These are phyloP conservation scores for Phalanger gymnotis DNA, from an alignment of 2,797 vertebrate genomes.

Conservation along the genomic window DNA sequence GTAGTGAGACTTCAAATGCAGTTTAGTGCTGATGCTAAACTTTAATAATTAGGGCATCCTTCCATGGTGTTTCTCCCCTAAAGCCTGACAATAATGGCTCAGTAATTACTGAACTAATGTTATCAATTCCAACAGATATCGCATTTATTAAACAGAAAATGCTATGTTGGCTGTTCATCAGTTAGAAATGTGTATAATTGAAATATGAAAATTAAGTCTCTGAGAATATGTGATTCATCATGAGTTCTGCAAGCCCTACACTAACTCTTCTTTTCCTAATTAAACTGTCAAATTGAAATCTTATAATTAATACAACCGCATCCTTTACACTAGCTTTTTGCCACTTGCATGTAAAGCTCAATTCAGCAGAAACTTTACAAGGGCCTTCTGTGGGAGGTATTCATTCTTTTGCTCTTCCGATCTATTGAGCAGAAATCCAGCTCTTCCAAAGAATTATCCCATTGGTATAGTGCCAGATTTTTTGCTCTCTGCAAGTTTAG, in stretches of 20 bases:
- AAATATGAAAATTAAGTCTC: conserved; percentile 87
- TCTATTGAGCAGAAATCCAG: conserved; percentile 66
- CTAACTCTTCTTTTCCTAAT: conserved; percentile 86
- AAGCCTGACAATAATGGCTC: conserved; percentile 84
- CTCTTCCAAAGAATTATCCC: neutral
- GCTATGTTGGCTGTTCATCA: conserved; percentile 87
- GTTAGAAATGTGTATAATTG: conserved; percentile 87
- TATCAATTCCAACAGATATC: conserved; percentile 88
- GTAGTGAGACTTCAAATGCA: conserved; percentile 43
- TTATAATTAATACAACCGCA: conserved; percentile 86
- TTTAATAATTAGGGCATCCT: conserved; percentile 79
- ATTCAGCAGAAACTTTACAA: conserved; percentile 80
- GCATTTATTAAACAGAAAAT: conserved; percentile 88
- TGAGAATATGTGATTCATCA: conserved; percentile 86
- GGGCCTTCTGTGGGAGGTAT: conserved; percentile 55
- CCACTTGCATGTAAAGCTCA: conserved; percentile 77
- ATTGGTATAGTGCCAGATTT: conserved; percentile 36
- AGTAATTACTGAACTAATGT: conserved; percentile 88
- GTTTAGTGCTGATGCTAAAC: conserved; percentile 76
- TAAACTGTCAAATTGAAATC: conserved; percentile 87
- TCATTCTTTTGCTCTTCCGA: conserved; percentile 55
- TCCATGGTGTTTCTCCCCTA: conserved; percentile 70
- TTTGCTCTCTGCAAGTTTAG: conserved; percentile 69
- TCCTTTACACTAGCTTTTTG: conserved; percentile 82
- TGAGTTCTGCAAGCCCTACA: conserved; percentile 84